Conservation (phyloP, 1,140 invertebrate genomes). For the Papilio polytes region DNA sequence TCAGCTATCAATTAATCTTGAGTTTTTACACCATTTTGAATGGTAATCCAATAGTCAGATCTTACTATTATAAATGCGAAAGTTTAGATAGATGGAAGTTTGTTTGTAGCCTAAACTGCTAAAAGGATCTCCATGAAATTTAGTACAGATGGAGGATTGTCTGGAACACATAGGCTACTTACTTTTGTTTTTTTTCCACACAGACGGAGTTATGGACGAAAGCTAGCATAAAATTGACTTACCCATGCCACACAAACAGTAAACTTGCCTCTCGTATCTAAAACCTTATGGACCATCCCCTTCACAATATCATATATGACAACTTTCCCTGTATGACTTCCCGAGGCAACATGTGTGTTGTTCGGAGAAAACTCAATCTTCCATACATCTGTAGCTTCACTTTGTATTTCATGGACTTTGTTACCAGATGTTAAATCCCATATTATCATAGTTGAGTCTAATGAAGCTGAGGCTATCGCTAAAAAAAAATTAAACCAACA, state of each 20-base stretch:
- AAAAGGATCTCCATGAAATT: too few species aligned
- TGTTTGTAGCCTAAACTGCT: too few species aligned
- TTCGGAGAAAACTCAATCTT: conserved; percentile 97
- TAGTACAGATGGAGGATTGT: too few species aligned
- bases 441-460: conserved; percentile 95
- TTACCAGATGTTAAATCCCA: conserved; percentile 96
- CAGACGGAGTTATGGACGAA: too few species aligned
- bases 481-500: conserved; percentile 51
- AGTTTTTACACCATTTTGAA: too few species aligned
- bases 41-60: too few species aligned
- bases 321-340: conserved; percentile 96
- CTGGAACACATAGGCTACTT: too few species aligned
- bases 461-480: conserved; percentile 95
- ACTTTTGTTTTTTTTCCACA: too few species aligned
- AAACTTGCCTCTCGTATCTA: conserved; percentile 98
- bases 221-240: conserved; percentile 71
- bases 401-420: conserved; percentile 93
- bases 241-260: conserved; percentile 97
- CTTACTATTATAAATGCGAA: background rate
- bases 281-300: conserved; percentile 91
- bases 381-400: conserved; percentile 96
- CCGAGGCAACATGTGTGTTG: conserved; percentile 94
- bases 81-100: too few species aligned
- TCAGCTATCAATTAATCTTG: too few species aligned
- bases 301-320: conserved; percentile 94